A percentile compares a stretch with the other conserved stretches of the same genome.
Conservation (phyloP, 2,113 vertebrate species). For the Python bivittatus region DNA sequence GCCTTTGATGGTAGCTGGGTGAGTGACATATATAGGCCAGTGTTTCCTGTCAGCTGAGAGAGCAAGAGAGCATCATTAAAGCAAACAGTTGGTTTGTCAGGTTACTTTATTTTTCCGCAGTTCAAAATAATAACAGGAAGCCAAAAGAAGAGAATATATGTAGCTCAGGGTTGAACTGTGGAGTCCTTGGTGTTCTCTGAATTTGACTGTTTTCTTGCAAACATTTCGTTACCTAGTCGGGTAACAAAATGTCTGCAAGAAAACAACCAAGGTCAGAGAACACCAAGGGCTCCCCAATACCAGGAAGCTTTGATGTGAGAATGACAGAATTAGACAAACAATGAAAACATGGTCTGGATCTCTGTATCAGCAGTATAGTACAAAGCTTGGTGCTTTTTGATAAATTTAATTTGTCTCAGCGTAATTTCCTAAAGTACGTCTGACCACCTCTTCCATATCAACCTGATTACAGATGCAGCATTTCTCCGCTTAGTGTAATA, state of each 20-base stretch:
- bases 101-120: conserved; percentile 49
- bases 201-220: no score
- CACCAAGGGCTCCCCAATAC: no score
- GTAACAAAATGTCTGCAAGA: no score
- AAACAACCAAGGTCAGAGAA: no score
- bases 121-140: conserved; percentile 35
- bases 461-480: not conserved
- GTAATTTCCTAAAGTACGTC: not conserved
- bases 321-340: conserved; percentile 32
- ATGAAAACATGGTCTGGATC: not conserved
- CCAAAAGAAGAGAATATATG: no score
- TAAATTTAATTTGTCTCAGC: not conserved
- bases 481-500: not conserved
- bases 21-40: conserved; percentile 66
- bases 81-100: conserved; percentile 65
- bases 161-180: no score
- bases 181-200: no score
- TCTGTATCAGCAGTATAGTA: not conserved
- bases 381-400: not conserved
- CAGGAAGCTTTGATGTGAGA: not conserved
- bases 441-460: not conserved
- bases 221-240: no score
- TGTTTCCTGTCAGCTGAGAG: conserved; percentile 49
- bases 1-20: conserved; percentile 74
- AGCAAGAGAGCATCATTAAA: conserved; percentile 41